Conservation (phyloP, 1,140 invertebrate species). For the Zaprionus tsacasi region DNA sequence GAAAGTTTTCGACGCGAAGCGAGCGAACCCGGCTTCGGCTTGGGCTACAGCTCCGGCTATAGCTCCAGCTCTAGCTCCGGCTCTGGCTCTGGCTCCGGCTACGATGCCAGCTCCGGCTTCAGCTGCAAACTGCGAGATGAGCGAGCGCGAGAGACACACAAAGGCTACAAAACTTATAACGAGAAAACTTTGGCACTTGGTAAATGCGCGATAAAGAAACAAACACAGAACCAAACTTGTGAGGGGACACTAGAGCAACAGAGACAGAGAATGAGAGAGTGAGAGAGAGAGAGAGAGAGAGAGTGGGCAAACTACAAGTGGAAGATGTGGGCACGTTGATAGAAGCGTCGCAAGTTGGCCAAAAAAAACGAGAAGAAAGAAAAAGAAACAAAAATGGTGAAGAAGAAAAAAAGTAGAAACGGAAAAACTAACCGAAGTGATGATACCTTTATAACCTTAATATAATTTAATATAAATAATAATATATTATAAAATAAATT, state of each 20-base stretch:
- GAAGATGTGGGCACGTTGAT: constrained; percentile 68
- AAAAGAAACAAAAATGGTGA: constrained; percentile 32
- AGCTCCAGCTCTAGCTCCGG: neutral
- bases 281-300: neutral
- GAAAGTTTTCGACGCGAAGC: constrained; percentile 68
- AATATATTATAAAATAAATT: no score
- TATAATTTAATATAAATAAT: no score
- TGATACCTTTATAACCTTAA: no score
- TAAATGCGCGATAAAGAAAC: constrained; percentile 83
- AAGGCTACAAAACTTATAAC: constrained; percentile 84
- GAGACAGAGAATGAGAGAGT: neutral
- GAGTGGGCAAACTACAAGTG: constrained; percentile 51
- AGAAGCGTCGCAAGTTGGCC: constrained; percentile 41
- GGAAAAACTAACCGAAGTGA: neutral
- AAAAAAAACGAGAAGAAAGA: constrained; percentile 33
- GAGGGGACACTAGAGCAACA: constrained; percentile 19
- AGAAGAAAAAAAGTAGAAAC: constrained; percentile 42
- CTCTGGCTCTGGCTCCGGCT: neutral
- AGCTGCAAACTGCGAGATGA: constrained; percentile 50
- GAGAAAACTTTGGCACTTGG: constrained; percentile 84
- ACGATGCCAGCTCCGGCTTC: neutral
- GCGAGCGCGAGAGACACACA: constrained; percentile 69
- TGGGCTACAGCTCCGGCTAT: neutral
- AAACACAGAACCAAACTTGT: constrained; percentile 55
- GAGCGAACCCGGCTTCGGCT: neutral